Percentiles rank a stretch among this genome's conserved stretches.
Evolutionary conservation across 2,888 invertebrate species (phyloP).

Genomic region (Calameuta pallipes): DNA sequence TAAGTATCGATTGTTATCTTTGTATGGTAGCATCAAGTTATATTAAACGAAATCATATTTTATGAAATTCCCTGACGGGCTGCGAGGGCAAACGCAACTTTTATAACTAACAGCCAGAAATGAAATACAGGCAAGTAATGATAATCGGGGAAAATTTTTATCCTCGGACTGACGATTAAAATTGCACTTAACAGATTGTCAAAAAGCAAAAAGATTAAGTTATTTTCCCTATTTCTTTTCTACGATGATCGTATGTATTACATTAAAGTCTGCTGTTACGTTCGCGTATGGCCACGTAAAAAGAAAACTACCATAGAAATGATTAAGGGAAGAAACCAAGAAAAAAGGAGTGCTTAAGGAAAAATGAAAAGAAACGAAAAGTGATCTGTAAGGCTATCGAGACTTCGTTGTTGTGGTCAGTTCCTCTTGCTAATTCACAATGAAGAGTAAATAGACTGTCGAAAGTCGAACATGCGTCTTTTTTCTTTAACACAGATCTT

Average conservation of each 20-base stretch:
- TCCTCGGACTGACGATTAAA: neutral
- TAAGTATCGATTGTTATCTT: neutral
- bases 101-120: neutral
- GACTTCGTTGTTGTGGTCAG: neutral
- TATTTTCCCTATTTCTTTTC: too few species aligned
- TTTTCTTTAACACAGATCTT: neutral
- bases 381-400: neutral
- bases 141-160: neutral
- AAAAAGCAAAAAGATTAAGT: neutral
- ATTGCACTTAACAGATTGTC: neutral
- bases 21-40: neutral
- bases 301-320: too few species aligned
- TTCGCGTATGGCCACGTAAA: too few species aligned
- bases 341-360: neutral
- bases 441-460: neutral
- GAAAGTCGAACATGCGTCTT: neutral
- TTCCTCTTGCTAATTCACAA: neutral
- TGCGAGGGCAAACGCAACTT: neutral
- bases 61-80: neutral
- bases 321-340: too few species aligned
- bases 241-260: too few species aligned
- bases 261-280: too few species aligned
- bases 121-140: neutral
- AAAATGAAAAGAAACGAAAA: neutral
- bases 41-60: neutral